Evolutionary conservation across 2,888 invertebrate genomes (phyloP).

Genomic region (Xylocampa areola): DNA sequence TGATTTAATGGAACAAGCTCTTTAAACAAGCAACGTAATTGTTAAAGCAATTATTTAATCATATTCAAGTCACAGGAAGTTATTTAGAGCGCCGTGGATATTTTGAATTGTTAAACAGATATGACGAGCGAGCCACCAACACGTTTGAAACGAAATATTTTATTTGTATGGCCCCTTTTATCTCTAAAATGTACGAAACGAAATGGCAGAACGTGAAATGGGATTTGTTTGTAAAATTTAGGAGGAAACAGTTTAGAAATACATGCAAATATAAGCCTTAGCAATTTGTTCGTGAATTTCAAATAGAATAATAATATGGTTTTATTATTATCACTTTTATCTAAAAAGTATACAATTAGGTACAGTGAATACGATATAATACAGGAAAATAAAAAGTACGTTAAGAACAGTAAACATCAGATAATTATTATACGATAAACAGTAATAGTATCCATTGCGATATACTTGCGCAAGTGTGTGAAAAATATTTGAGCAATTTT

Average conservation of each 20-base stretch:
- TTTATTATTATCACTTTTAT: too few species aligned
- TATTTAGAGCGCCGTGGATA: conserved; percentile 1
- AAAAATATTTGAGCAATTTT: too few species aligned
- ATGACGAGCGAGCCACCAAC: conserved; percentile 7
- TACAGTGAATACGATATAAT: too few species aligned
- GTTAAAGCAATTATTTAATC: neutral
- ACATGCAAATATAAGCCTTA: conserved; percentile 29
- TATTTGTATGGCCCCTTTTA: conserved; percentile 30
- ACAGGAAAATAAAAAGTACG: too few species aligned
- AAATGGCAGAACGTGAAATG: conserved; percentile 39
- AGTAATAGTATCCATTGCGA: too few species aligned
- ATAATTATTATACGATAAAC: too few species aligned
- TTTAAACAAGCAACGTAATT: conserved; percentile 4
- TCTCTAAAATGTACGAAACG: conserved; percentile 19
- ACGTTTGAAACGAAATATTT: conserved; percentile 35
- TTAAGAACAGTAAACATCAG: too few species aligned
- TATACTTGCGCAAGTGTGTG: too few species aligned
- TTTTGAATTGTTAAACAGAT: conserved; percentile 2
- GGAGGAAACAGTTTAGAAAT: conserved; percentile 23
- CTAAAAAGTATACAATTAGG: too few species aligned
- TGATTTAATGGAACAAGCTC: conserved; percentile 2
- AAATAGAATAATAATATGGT: too few species aligned
- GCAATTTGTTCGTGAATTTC: conserved; percentile 5
- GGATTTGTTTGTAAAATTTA: conserved; percentile 36
- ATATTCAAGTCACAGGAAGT: neutral